These are phyloP conservation scores for Poecilia picta DNA, from an alignment of 2,797 vertebrate species.

Conservation along the genomic window DNA sequence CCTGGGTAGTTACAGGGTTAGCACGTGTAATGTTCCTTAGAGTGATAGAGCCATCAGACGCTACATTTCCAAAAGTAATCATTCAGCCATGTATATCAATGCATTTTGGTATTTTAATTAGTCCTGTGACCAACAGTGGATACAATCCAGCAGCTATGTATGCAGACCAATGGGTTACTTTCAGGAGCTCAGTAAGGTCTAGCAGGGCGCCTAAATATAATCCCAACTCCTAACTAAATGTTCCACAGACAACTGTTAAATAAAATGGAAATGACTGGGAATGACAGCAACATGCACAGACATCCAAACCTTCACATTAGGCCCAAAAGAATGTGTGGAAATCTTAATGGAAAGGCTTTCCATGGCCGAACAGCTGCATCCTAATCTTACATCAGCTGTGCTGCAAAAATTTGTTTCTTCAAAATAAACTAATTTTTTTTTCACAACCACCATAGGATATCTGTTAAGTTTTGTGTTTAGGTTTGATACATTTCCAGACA, in stretches of 20 bases:
- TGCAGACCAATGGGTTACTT: neutral
- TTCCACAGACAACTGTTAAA: neutral
- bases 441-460: neutral
- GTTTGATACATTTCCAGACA: neutral
- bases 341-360: neutral
- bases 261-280: neutral
- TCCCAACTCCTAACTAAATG: neutral
- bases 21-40: constrained; percentile 38
- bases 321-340: neutral
- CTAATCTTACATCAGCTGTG: neutral
- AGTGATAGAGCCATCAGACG: neutral
- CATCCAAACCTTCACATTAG: neutral
- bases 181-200: neutral
- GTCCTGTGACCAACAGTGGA: neutral
- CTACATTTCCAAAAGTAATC: neutral
- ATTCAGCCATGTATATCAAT: neutral
- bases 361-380: neutral
- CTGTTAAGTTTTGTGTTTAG: neutral
- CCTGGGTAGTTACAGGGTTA: constrained; percentile 26
- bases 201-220: neutral
- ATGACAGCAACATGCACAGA: neutral
- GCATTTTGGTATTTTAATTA: neutral
- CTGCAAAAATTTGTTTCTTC: neutral
- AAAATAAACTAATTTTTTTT: neutral
- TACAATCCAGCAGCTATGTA: neutral